Evolutionary conservation across 2,113 vertebrate species (phyloP).

Genomic region (Caranx ignobilis): DNA sequence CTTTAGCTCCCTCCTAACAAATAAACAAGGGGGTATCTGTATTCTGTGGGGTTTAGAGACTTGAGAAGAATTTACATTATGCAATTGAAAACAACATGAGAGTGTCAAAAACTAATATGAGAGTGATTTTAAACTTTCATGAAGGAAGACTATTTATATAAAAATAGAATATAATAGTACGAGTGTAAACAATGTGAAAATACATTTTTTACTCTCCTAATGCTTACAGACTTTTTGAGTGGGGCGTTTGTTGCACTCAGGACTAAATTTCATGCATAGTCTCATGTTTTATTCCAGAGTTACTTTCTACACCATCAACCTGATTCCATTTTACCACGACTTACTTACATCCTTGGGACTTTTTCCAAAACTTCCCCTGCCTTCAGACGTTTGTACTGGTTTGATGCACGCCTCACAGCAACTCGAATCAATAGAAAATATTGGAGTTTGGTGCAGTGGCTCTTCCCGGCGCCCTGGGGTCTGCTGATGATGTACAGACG

Average conservation of each 20-base stretch:
- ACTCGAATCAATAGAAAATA: conserved; percentile 63
- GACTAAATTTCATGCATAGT: background rate
- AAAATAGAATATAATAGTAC: background rate
- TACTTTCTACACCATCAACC: background rate
- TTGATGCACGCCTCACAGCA: conserved; percentile 42
- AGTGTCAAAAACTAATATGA: no score
- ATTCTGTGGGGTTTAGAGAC: background rate
- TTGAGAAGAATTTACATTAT: background rate
- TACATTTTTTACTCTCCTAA: no score
- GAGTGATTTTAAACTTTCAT: background rate
- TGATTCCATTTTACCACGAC: background rate
- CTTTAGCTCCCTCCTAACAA: background rate
- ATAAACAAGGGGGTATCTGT: background rate
- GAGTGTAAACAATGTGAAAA: no score
- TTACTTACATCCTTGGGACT: background rate
- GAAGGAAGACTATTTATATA: background rate
- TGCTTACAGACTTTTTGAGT: no score
- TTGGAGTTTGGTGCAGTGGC: conserved; percentile 45
- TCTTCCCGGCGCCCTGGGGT: conserved; percentile 24
- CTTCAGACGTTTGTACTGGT: conserved; percentile 25
- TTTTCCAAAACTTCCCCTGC: background rate
- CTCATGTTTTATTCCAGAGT: background rate
- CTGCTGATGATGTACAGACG: conserved; percentile 38
- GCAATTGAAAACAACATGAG: no score
- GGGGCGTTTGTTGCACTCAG: no score